These are phyloP conservation scores for Heteropelma amictum DNA, from an alignment of 2,888 invertebrate genomes.

Conservation along the genomic window DNA sequence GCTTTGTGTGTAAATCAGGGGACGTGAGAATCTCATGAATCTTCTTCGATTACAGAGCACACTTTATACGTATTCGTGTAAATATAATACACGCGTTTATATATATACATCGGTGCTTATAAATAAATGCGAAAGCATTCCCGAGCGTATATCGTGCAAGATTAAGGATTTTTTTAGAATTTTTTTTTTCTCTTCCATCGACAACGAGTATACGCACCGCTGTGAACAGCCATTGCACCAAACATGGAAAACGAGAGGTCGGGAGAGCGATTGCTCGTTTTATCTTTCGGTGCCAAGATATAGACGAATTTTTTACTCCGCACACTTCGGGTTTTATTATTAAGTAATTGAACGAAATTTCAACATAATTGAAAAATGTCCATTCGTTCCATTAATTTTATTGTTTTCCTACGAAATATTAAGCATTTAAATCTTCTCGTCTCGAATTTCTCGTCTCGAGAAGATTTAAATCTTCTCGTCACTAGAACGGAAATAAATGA, in stretches of 20 bases:
- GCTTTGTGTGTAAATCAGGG: conserved; percentile 56
- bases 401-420: too few relatives aligned
- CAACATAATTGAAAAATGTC: too few relatives aligned
- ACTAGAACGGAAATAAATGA: too few relatives aligned
- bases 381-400: too few relatives aligned
- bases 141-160: neutral
- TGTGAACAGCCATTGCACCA: conserved; percentile 30
- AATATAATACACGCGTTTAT: neutral
- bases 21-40: conserved; percentile 51
- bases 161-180: conserved; percentile 31
- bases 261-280: too few relatives aligned
- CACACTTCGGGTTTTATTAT: too few relatives aligned
- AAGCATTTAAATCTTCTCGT: too few relatives aligned
- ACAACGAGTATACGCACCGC: neutral
- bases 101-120: neutral
- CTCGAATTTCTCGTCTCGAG: too few relatives aligned
- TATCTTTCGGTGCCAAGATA: too few relatives aligned
- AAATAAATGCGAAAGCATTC: neutral
- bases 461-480: too few relatives aligned
- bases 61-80: conserved; percentile 6
- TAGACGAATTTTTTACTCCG: too few relatives aligned
- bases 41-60: conserved; percentile 20
- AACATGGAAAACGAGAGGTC: conserved; percentile 26
- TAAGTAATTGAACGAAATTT: too few relatives aligned
- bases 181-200: neutral